Evolutionary conservation across 1,140 invertebrate species (phyloP), one percentile per base, ranked within the genome.

Genomic region (Amyelois transitella): DNA sequence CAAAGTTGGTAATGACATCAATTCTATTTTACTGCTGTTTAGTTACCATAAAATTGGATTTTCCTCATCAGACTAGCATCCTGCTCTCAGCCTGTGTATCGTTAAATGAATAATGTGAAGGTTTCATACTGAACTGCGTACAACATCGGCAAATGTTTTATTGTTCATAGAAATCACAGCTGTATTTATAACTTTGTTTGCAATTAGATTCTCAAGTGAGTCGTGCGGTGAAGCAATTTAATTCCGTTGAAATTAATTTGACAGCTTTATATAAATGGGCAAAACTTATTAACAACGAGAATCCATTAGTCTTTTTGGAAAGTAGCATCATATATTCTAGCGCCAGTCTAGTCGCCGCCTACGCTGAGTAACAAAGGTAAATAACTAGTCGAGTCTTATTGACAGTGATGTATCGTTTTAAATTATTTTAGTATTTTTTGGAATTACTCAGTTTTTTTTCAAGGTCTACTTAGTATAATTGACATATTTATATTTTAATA

Each of bases 321-420:
- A 38, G 32, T 2, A 38, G 32, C 32, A 38, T 49, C 17, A 17
- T 25, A 19, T 24, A 24, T 49, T 49, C 22, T 25, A 6, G n/a
- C 32, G 32, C 17, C 25, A 28, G 7, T 28, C 12, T 28, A 1
- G 25, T 6, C 7, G 25, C n/a, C n/a, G n/a, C n/a, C 1, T 20
- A 21, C 20, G 6, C 19, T 22, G 4, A 48, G 7, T 25, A n/a
- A 48, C 6, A 48, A 22, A 49, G 12, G 12, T 48, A 1, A 19
- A 18, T 19, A 47, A 17, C 10, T 14, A 49, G 19, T 49, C 21
- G 22, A 47, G 19, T 38, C 48, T 56, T 58, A 62, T 62, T 58
- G 17, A 14, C 32, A 38, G 12, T 38, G 6, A 14, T 8, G 6
- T 14, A 14, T 38, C 1, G 2, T 14, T 38, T n/a, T n/a, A n/a